Evolutionary conservation across 2,113 vertebrate species (phyloP), one percentile per base, ranked within the genome.

Genomic region (Eublepharis macularius): DNA sequence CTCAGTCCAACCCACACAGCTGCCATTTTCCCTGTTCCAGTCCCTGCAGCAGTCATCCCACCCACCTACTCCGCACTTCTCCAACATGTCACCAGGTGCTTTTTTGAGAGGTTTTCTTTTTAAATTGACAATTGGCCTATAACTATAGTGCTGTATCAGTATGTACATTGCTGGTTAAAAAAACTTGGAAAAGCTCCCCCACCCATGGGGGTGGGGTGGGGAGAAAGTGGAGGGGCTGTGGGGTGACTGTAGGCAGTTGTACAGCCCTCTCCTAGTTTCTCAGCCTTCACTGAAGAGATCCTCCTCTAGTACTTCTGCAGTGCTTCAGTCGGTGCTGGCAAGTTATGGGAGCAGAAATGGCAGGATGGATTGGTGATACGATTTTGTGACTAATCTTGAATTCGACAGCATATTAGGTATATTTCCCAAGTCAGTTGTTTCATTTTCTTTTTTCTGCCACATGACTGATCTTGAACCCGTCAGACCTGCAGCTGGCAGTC

Each of bases 381-480:
- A 77, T n/a, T 54, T 10, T 51, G 41, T 76, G 41, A 39, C 49
- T 57, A 32, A 57, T 41, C 26, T n/a, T 26, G 63, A n/a, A 39
- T 66, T 8, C 9, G 36, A 77, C 45, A 43, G 10, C 16, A 9
- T 78, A 47, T 51, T 41, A 11, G 49, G 45, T 69, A 47, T 70
- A 29, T 19, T 34, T 36, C 65, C 43, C n/a, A 66, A 81, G 19
- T 10, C 17, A 54, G 10, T 47, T 6, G 29, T 45, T 78, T 63
- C 91, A 4, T 68, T 89, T 83, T 47, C 74, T 66, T 32, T n/a
- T 83, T 17, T 68, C 47, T 84, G 81, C 79, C 57, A 13, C 82
- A 29, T 72, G 90, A 93, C 92, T 93, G 86, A 91, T 93, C 94
- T 92, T 93, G 91, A 95, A 89, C 91, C 87, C 88, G 88, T 90